Conservation (phyloP, 2,797 vertebrate genomes). For the Pseudochaenichthys georgianus region DNA sequence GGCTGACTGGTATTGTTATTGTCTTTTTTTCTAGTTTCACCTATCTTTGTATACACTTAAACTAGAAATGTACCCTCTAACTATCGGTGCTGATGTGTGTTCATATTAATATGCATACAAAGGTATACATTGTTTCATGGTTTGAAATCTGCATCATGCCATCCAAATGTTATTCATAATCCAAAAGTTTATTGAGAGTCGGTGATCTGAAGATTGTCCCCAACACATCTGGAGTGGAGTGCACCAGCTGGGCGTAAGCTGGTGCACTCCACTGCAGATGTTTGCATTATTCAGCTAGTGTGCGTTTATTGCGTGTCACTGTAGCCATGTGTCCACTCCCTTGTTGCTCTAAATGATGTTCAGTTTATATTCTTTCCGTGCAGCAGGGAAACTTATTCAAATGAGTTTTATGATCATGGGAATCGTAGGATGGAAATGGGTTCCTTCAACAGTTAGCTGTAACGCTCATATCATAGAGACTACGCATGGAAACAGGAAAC, state of each 20-base stretch:
- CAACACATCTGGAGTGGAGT: background rate
- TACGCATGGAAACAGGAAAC: slow-evolving; percentile 20
- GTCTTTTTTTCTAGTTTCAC: background rate
- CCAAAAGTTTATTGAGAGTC: background rate
- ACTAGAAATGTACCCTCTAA: background rate
- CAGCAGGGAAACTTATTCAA: background rate
- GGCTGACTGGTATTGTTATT: background rate
- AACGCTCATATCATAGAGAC: slow-evolving; percentile 15
- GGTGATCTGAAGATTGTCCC: background rate
- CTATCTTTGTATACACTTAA: background rate
- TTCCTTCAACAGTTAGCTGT: background rate
- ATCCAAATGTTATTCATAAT: background rate
- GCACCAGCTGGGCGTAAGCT: too few species aligned
- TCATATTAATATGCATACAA: background rate
- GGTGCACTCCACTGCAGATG: background rate
- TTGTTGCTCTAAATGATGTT: background rate
- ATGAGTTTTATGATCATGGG: slow-evolving; percentile 12
- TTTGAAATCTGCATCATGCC: background rate
- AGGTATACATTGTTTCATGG: background rate
- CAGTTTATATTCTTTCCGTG: slow-evolving; percentile 5
- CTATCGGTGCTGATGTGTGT: background rate
- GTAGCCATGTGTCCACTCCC: background rate
- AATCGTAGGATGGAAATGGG: slow-evolving; percentile 13
- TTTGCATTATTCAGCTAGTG: slow-evolving; percentile 5
- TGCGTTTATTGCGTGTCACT: background rate